phyloP scores from a whole-genome alignment of 1,140 invertebrate species.

The Drosophila kepulauana region DNA sequence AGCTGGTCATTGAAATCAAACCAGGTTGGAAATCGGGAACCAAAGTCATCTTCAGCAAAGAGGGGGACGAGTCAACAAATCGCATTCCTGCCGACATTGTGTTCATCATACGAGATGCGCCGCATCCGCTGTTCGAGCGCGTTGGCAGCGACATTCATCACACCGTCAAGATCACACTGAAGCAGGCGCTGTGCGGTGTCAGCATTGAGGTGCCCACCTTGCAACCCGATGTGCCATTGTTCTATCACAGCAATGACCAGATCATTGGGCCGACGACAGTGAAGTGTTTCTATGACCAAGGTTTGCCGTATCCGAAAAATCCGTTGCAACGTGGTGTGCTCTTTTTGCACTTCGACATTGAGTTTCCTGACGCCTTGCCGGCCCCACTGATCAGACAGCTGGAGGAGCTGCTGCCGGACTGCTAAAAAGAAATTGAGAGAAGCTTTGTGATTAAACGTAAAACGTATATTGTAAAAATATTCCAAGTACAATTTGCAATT shows the following conservation, averaged over 20 bases:
- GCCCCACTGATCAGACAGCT: slow-evolving; percentile 89
- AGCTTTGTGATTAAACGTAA: no score
- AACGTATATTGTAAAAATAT: slow-evolving; percentile 26
- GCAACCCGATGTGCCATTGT: slow-evolving; percentile 88
- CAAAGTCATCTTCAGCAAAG: slow-evolving; percentile 95
- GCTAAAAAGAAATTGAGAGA: not conserved
- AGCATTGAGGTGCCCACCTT: slow-evolving; percentile 92
- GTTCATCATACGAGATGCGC: slow-evolving; percentile 97
- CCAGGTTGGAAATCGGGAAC: slow-evolving; percentile 98
- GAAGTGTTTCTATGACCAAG: slow-evolving; percentile 91
- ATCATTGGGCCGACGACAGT: slow-evolving; percentile 92
- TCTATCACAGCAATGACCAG: slow-evolving; percentile 88
- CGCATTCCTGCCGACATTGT: slow-evolving; percentile 97
- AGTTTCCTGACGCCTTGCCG: slow-evolving; percentile 93
- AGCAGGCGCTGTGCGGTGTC: slow-evolving; percentile 92
- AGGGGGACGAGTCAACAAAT: slow-evolving; percentile 94
- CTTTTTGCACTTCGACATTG: slow-evolving; percentile 94
- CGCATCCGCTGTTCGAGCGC: slow-evolving; percentile 92
- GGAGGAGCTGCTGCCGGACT: slow-evolving; percentile 88
- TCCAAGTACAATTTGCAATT: no score
- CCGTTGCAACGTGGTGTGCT: slow-evolving; percentile 91
- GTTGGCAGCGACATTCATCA: slow-evolving; percentile 94
- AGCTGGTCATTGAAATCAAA: slow-evolving; percentile 95
- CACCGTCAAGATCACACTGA: slow-evolving; percentile 91
- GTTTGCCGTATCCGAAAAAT: slow-evolving; percentile 94